Evolutionary conservation across 2,797 vertebrate species (phyloP).

Genomic region (Hoplostethus mediterraneus): DNA sequence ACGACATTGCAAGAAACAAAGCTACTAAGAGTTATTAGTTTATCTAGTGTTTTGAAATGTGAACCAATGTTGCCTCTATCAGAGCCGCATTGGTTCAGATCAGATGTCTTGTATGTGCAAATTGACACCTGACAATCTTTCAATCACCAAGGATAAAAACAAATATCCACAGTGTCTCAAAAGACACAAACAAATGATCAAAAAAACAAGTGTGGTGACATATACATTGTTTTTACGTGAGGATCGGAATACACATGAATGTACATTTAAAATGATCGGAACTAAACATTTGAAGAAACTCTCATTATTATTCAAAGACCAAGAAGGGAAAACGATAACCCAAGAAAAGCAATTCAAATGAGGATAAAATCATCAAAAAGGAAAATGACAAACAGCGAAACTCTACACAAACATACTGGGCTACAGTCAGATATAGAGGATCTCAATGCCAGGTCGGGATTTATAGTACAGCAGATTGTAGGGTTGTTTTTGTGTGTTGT

Average conservation of each 20-base stretch:
- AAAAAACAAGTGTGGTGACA: conserved; percentile 15
- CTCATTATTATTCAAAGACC: conserved; percentile 73
- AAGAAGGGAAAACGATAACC: conserved; percentile 54
- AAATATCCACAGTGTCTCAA: conserved; percentile 79
- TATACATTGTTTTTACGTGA: conserved; percentile 41
- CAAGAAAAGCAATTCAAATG: conserved; percentile 75
- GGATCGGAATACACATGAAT: no score
- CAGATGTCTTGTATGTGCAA: conserved; percentile 77
- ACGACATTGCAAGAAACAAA: conserved; percentile 86
- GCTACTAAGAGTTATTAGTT: conserved; percentile 81
- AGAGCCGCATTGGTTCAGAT: conserved; percentile 57
- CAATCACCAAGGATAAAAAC: conserved; percentile 77
- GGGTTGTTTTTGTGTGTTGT: conserved; percentile 56
- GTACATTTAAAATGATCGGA: conserved; percentile 24
- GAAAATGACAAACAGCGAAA: conserved; percentile 79
- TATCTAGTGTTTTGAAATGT: conserved; percentile 14
- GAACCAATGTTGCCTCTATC: conserved; percentile 44
- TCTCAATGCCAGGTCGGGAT: conserved; percentile 86
- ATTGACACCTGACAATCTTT: conserved; percentile 41
- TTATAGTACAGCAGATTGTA: conserved; percentile 89
- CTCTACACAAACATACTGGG: conserved; percentile 82
- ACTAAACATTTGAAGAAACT: conserved; percentile 31
- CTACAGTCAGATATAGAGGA: conserved; percentile 78
- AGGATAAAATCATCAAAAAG: conserved; percentile 75
- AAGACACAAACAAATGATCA: conserved; percentile 29